These are phyloP conservation scores for Cynaeus angustus DNA, from an alignment of 2,888 invertebrate species.

Conservation along the genomic window DNA sequence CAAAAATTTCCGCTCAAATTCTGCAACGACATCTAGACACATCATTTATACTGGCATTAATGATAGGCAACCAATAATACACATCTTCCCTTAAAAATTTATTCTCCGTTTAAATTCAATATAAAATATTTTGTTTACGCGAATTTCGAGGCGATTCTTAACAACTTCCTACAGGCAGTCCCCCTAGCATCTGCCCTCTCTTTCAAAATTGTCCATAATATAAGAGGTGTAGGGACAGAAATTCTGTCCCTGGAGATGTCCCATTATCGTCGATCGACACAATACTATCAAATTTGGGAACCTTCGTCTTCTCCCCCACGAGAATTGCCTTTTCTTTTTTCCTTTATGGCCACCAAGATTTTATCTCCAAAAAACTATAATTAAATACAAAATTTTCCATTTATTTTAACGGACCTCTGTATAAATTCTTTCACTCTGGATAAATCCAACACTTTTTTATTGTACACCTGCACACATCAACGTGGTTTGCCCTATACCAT, in stretches of 20 bases:
- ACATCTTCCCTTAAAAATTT: neutral
- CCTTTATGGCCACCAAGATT: conserved; percentile 94
- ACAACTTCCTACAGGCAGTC: conserved; percentile 92
- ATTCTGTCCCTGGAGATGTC: conserved; percentile 96
- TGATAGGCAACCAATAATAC: no score
- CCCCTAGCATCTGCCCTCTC: conserved; percentile 87
- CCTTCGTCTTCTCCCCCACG: conserved; percentile 86
- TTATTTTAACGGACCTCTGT: conserved; percentile 69
- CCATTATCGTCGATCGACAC: conserved; percentile 97
- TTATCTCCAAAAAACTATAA: conserved; percentile 80
- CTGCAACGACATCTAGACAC: no score
- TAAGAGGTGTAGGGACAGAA: conserved; percentile 94
- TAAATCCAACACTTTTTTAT: conserved; percentile 79
- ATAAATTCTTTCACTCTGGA: no score
- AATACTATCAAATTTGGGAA: conserved; percentile 93
- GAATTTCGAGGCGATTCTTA: conserved; percentile 92
- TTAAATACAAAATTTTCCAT: neutral
- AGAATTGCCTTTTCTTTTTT: conserved; percentile 96
- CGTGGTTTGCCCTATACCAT: conserved; percentile 97
- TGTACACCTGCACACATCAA: conserved; percentile 94
- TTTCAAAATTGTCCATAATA: conserved; percentile 88
- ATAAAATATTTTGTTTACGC: conserved; percentile 73
- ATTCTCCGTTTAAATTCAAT: neutral
- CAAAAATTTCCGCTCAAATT: no score
- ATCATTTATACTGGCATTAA: no score